phyloP scores from a whole-genome alignment of 2,797 vertebrate genomes.

The Masticophis lateralis region DNA sequence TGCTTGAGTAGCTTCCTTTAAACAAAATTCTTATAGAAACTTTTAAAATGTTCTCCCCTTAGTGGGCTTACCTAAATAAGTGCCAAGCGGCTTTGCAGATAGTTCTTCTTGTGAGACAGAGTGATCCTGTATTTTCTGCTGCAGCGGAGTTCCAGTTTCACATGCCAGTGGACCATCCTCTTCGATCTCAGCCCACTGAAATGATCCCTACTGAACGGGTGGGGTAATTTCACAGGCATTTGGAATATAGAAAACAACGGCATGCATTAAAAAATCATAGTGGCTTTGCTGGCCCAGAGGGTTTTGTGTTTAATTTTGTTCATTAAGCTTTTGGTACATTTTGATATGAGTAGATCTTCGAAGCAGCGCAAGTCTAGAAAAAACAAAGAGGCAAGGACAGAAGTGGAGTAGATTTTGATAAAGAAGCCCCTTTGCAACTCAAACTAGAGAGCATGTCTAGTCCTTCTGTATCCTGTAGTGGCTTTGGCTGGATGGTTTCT shows the following conservation, averaged over 20 bases:
- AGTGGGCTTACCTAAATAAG: not conserved
- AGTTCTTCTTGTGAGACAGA: not conserved
- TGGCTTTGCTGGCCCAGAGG: not conserved
- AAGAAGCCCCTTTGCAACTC: not conserved
- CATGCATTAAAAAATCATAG: not conserved
- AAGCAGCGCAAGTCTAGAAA: not conserved
- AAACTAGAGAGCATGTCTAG: not conserved
- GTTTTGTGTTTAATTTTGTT: not conserved
- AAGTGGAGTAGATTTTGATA: not conserved
- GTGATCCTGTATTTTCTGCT: not conserved
- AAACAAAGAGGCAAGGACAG: not conserved
- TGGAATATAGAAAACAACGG: not conserved
- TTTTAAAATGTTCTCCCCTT: not conserved
- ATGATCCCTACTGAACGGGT: not conserved
- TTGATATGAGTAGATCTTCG: not conserved
- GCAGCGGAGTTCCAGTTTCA: not conserved
- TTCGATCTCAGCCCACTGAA: not conserved
- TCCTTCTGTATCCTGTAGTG: not conserved
- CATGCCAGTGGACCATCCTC: not conserved
- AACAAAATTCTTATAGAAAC: not conserved
- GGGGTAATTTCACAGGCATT: not conserved
- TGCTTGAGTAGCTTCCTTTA: not conserved
- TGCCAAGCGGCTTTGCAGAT: not conserved
- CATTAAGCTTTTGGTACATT: not conserved
- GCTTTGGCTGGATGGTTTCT: not conserved